Evolutionary conservation across 2,113 vertebrate genomes (phyloP).

Genomic region (Tachycineta bicolor): DNA sequence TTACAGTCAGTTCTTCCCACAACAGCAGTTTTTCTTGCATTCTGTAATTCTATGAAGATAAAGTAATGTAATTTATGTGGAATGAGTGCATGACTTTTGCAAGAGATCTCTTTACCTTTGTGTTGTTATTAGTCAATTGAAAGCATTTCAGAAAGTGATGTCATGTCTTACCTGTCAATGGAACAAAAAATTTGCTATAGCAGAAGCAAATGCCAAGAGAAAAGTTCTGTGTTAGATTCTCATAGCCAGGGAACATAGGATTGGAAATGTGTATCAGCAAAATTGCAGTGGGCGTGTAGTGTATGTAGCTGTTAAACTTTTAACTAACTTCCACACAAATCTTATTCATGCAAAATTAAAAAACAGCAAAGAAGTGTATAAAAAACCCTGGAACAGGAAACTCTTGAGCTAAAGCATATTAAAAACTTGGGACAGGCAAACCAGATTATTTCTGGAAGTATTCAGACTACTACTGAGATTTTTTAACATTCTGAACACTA

Average conservation of each 20-base stretch:
- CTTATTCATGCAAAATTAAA: neutral
- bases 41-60: neutral
- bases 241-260: neutral
- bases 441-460: neutral
- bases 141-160: neutral
- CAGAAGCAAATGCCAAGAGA: neutral
- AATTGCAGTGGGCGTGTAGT: fast-evolving
- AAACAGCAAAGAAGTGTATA: fast-evolving
- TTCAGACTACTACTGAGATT: neutral
- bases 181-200: neutral
- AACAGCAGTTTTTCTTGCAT: neutral
- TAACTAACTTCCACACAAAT: neutral
- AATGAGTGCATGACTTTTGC: fast-evolving
- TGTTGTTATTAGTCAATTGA: neutral
- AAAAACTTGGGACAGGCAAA: neutral
- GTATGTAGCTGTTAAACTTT: neutral
- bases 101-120: neutral
- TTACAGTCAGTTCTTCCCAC: neutral
- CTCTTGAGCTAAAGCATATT: neutral
- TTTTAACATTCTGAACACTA: neutral
- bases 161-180: neutral
- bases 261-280: neutral
- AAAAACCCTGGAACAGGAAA: fast-evolving
- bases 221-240: neutral
- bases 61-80: fast-evolving